Conservation (phyloP, 2,888 invertebrate genomes). For the Drosophila incognita region DNA sequence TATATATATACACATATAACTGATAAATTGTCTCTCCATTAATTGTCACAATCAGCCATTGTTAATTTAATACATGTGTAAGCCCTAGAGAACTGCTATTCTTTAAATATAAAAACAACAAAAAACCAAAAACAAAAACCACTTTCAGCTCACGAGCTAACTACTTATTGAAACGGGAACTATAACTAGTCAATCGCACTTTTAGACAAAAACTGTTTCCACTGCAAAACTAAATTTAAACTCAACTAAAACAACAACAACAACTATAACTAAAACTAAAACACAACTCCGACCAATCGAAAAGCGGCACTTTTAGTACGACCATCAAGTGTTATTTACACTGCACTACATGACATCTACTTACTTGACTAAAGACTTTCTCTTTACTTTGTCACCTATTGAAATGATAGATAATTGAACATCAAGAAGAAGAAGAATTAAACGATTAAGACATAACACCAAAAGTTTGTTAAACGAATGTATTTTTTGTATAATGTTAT, state of each 20-base stretch:
- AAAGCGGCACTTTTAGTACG: slow-evolving; percentile 75
- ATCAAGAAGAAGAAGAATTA: slow-evolving; percentile 25
- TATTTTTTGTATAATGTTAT: slow-evolving; percentile 77
- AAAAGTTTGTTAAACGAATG: slow-evolving; percentile 67
- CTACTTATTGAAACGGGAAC: slow-evolving; percentile 19
- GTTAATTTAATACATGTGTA: slow-evolving; percentile 79
- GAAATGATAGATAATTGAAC: slow-evolving; percentile 38
- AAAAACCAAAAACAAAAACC: slow-evolving; percentile 20
- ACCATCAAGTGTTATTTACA: slow-evolving; percentile 69
- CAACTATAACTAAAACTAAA: not conserved
- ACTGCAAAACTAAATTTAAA: slow-evolving; percentile 21
- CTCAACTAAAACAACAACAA: slow-evolving; percentile 17
- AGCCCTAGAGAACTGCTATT: slow-evolving; percentile 54
- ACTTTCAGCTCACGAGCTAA: slow-evolving; percentile 24
- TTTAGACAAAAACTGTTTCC: slow-evolving; percentile 19
- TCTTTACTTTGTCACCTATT: slow-evolving; percentile 64
- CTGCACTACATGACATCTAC: slow-evolving; percentile 62
- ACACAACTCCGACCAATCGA: slow-evolving; percentile 72
- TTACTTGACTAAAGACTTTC: slow-evolving; percentile 77
- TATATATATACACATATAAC: slow-evolving; percentile 17
- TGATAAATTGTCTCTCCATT: slow-evolving; percentile 60
- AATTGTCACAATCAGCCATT: slow-evolving; percentile 64
- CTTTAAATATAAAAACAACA: slow-evolving; percentile 33
- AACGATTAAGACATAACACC: slow-evolving; percentile 56
- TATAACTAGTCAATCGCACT: slow-evolving; percentile 62